Evolutionary conservation across 2,888 invertebrate genomes (phyloP), one percentile per base, ranked within the genome.

Genomic region (Nycteola revayana): DNA sequence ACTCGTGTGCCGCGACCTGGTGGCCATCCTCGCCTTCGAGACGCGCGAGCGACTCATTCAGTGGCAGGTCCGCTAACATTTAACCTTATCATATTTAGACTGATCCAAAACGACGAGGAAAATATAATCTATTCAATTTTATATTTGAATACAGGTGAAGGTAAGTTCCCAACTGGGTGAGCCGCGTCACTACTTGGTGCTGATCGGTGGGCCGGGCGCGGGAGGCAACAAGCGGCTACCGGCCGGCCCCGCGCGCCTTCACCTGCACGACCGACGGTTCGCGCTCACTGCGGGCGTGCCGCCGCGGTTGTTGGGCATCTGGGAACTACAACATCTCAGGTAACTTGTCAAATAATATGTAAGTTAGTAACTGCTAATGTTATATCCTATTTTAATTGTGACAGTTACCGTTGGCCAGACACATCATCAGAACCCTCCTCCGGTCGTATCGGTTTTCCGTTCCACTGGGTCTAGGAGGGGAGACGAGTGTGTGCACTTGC

Each of bases 31-130:
- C 47, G 96, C 96, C 9, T 96, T 97, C 77, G 96, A 96, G 75
- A 94, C 94, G 38, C 89, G 96, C 47, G 96, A 97, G 82, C 89
- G 94, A 20, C 91, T 97, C 58, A 94, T 96, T 71, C 95, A 96
- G 83, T 97, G 97, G 96, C 96, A 96, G 90, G 89, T 67, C 14
- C n/a, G n/a, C n/a, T n/a, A n/a, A n/a, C n/a, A n/a, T n/a, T n/a
- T n/a, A n/a, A n/a, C n/a, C n/a, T n/a, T n/a, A n/a, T n/a, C n/a
- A n/a, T n/a, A n/a, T n/a, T n/a, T n/a, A n/a, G n/a, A n/a, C n/a
- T n/a, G n/a, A n/a, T n/a, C n/a, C n/a, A n/a, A n/a, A n/a, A n/a
- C n/a, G n/a, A n/a, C n/a, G n/a, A n/a, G n/a, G n/a, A n/a, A n/a
- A n/a, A n/a, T n/a, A n/a, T n/a, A n/a, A n/a, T n/a, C n/a, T n/a